Base-by-base conservation (phyloP, 2,797 vertebrate genomes). In the Ambastaia sidthimunki region DNA sequence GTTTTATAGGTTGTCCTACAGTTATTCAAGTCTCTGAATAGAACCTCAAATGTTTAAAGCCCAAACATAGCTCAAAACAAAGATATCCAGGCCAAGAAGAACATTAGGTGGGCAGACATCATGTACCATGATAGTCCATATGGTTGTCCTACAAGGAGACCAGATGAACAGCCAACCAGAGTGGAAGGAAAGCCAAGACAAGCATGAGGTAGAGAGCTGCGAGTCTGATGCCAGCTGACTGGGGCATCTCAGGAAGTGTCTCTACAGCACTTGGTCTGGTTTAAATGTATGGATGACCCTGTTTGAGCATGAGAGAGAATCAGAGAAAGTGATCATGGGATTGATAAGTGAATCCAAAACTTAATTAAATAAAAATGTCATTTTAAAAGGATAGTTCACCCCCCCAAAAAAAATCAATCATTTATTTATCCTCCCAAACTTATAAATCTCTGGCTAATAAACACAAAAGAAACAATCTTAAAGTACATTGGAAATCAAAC, bases 251-350 rank as follows among this genome's bases (percentile, higher is more conserved):
- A 63, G 73, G 25, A 54, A 0, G 77, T 12, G 86, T 89, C 55
- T 16, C 84, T 54, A 81, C 85, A 25, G 83, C 80, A 0, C 71
- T 68, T 0, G 92, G 92, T 65, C 91, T 87, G 55, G 93, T 94
- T 86, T 90, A 93, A 88, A 94, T 94, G 19, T 91, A 94, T 0
- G 93, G 93, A 54, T 94, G 92, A 12, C 91, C 91, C 93, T 94
- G 7, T 41, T 65, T 57, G 48, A 54, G 23, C 18, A 48, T 34
- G 18, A 48, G 78, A 66, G 71, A 62, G 77, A 66, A 77, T 66
- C 9, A 59, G 21, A 71, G 16, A 11, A 72, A 1, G 7, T 19
- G 23, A 11, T 54, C 41, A 44, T 15, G 28, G 7, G 66, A 69
- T 60, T n/a, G 34, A 23, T 16, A 28, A 47, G 48, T 41, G 0